Conservation (phyloP, 2,113 vertebrate species). For the Todiramphus chloris region DNA sequence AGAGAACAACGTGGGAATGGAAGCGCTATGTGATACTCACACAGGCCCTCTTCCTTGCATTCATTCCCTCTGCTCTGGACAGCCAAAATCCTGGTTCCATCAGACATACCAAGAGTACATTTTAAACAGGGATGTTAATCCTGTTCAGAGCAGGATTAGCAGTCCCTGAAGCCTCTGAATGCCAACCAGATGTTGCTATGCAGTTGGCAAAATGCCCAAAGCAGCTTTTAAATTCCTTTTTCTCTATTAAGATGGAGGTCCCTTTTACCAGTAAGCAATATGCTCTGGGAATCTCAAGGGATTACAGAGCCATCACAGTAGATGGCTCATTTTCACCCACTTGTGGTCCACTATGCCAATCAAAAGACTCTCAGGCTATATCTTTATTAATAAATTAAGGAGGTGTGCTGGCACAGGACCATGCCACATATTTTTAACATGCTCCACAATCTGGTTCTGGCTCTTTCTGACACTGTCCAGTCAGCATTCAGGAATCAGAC, state of each 20-base stretch:
- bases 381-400: background rate
- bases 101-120: background rate
- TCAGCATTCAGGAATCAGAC: background rate
- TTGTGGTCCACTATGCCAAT: background rate
- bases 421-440: background rate
- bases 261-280: background rate
- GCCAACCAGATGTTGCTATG: constrained; percentile 56
- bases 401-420: background rate
- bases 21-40: background rate
- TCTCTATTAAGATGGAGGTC: constrained; percentile 24
- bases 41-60: background rate
- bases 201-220: constrained; percentile 56
- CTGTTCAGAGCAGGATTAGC: constrained; percentile 58
- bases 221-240: constrained; percentile 52
- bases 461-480: background rate
- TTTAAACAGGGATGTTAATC: constrained; percentile 54
- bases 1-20: background rate
- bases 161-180: constrained; percentile 53
- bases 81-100: background rate
- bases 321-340: constrained; percentile 50
- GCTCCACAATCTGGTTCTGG: background rate
- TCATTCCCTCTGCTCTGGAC: background rate
- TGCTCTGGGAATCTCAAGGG: background rate
- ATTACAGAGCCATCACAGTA: constrained; percentile 6
- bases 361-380: background rate